Evolutionary conservation across 2,888 invertebrate genomes (phyloP).

Genomic region (Limenitis camilla): DNA sequence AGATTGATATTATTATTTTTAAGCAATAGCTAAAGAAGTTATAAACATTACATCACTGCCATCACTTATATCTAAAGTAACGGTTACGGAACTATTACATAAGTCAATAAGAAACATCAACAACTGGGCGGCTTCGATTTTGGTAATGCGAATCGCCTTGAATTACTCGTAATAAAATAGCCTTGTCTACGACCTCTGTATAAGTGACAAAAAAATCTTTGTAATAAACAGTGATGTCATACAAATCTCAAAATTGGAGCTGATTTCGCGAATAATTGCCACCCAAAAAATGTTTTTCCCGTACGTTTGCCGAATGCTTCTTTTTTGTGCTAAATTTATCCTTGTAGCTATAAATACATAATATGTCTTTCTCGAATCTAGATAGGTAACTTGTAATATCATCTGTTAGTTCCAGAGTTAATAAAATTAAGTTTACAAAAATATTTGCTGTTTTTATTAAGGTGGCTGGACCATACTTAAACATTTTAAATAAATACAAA

Average conservation of each 20-base stretch:
- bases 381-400: slow-evolving; percentile 71
- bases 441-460: slow-evolving; percentile 13
- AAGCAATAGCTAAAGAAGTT: neutral
- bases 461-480: too few species aligned
- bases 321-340: slow-evolving; percentile 58
- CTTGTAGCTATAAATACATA: slow-evolving; percentile 69
- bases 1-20: slow-evolving; percentile 10
- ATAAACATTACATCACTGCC: neutral
- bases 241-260: neutral
- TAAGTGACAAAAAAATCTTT: slow-evolving; percentile 11
- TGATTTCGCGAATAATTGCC: neutral
- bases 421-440: slow-evolving; percentile 74
- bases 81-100: slow-evolving; percentile 1
- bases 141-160: slow-evolving; percentile 23
- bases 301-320: slow-evolving; percentile 38
- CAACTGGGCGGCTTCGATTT: neutral
- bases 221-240: neutral
- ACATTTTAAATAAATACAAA: too few species aligned
- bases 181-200: slow-evolving; percentile 25
- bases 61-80: neutral
- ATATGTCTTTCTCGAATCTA: slow-evolving; percentile 66
- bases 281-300: slow-evolving; percentile 7
- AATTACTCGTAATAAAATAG: slow-evolving; percentile 16
- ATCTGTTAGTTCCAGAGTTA: slow-evolving; percentile 74
- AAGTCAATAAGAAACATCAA: neutral